A percentile compares a stretch with the other conserved stretches of the same genome.
Evolutionary conservation across 2,888 invertebrate genomes (phyloP).

Genomic region (Sesamia inferens): DNA sequence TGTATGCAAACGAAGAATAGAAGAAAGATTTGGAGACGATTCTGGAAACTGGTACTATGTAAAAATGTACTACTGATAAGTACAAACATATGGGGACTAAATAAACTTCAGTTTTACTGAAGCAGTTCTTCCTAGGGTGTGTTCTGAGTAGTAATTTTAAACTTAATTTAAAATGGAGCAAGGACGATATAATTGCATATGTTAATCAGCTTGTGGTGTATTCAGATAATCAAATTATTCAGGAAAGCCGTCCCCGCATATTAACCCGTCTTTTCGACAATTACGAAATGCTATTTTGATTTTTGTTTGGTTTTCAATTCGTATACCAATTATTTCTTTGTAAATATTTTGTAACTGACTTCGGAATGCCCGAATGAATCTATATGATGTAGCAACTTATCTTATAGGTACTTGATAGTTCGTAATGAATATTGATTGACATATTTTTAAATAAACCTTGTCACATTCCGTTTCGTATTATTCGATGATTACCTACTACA

Average conservation of each 20-base stretch:
- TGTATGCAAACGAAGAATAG: background rate
- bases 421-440: background rate
- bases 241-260: constrained; percentile 11
- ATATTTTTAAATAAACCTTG: constrained; percentile 23
- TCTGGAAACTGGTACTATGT: background rate
- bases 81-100: too few relatives aligned
- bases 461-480: constrained; percentile 21
- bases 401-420: too few relatives aligned
- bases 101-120: background rate
- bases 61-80: too few relatives aligned
- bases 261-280: constrained; percentile 21
- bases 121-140: too few relatives aligned
- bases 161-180: constrained; percentile 12
- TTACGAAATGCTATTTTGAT: constrained; percentile 11
- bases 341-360: background rate
- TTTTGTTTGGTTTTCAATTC: background rate
- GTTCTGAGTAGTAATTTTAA: constrained; percentile 3
- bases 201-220: constrained; percentile 31
- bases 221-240: constrained; percentile 19
- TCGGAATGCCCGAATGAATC: background rate
- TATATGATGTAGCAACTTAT: background rate
- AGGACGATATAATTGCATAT: constrained; percentile 31
- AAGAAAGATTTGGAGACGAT: too few relatives aligned
- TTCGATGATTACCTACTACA: constrained; percentile 30
- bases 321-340: background rate